Percentiles rank a stretch among this genome's conserved stretches.
phyloP scores from a whole-genome alignment of 2,888 invertebrate species.

The Amphipoea lucens region DNA sequence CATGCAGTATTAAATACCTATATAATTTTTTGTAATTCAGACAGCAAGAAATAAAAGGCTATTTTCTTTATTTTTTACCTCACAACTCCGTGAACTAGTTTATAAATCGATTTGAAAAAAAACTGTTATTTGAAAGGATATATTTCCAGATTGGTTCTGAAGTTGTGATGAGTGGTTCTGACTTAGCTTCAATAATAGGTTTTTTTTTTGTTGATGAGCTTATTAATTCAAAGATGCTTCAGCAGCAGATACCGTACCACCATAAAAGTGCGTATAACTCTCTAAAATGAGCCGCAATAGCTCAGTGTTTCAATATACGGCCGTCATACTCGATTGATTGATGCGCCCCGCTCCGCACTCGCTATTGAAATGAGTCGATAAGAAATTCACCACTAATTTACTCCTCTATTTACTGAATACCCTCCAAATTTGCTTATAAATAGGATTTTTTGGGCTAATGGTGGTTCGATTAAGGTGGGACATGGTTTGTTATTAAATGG shows the following conservation, averaged over 20 bases:
- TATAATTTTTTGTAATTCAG: no score
- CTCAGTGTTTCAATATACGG: conserved; percentile 73
- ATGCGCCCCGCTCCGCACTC: conserved; percentile 66
- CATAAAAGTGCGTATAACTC: conserved; percentile 14
- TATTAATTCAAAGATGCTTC: conserved; percentile 12
- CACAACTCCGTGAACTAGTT: no score
- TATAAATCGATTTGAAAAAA: no score
- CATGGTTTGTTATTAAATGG: conserved; percentile 1
- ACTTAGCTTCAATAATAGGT: no score
- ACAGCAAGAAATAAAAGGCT: no score
- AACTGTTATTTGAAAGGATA: no score
- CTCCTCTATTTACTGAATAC: conserved; percentile 69
- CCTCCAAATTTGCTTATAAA: conserved; percentile 68
- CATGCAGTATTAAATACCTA: no score
- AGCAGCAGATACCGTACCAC: conserved; percentile 24
- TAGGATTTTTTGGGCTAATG: conserved; percentile 56
- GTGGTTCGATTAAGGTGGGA: conserved; percentile 40
- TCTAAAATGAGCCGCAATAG: conserved; percentile 53
- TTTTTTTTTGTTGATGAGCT: not conserved
- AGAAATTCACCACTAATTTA: conserved; percentile 76
- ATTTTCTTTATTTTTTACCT: no score
- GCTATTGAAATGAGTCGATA: conserved; percentile 71
- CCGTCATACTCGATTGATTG: conserved; percentile 77
- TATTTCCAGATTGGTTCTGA: no score
- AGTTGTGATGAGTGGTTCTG: no score